Conservation (phyloP, 2,888 invertebrate species). For the Cyclophora albipunctata region DNA sequence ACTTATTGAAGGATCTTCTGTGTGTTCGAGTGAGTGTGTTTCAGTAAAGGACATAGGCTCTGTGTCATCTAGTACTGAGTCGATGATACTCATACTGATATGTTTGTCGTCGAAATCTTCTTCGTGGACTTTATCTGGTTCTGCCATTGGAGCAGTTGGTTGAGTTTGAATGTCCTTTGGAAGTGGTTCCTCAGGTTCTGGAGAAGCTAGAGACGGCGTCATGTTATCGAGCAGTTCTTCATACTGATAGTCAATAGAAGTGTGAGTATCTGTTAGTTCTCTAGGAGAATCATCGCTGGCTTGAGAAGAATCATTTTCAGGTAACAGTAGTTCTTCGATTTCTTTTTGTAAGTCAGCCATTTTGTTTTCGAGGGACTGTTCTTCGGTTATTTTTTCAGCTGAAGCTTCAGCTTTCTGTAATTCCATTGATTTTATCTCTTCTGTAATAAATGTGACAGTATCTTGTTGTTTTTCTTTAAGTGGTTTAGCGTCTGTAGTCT, state of each 20-base stretch:
- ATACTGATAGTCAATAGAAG: conserved; percentile 45
- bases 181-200: conserved; percentile 42
- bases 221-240: conserved; percentile 50
- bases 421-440: conserved; percentile 22
- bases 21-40: conserved; percentile 31
- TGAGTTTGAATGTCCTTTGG: conserved; percentile 13
- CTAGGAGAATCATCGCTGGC: conserved; percentile 49
- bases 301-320: conserved; percentile 62
- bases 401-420: conserved; percentile 8
- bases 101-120: conserved; percentile 37
- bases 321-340: conserved; percentile 66
- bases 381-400: conserved; percentile 42
- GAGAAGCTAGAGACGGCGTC: conserved; percentile 49
- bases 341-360: conserved; percentile 68
- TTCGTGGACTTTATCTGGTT: conserved; percentile 13
- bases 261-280: conserved; percentile 44
- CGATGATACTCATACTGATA: conserved; percentile 46
- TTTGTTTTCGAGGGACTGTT: conserved; percentile 62
- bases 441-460: conserved; percentile 17
- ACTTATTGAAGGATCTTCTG: conserved; percentile 25
- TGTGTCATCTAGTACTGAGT: conserved; percentile 40
- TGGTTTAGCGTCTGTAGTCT: conserved; percentile 2
- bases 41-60: conserved; percentile 32
- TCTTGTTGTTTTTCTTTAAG: conserved; percentile 12
- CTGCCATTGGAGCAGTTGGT: conserved; percentile 2